Conservation (phyloP, 2,888 invertebrate species). For the Acanthosoma haemorrhoidale region DNA sequence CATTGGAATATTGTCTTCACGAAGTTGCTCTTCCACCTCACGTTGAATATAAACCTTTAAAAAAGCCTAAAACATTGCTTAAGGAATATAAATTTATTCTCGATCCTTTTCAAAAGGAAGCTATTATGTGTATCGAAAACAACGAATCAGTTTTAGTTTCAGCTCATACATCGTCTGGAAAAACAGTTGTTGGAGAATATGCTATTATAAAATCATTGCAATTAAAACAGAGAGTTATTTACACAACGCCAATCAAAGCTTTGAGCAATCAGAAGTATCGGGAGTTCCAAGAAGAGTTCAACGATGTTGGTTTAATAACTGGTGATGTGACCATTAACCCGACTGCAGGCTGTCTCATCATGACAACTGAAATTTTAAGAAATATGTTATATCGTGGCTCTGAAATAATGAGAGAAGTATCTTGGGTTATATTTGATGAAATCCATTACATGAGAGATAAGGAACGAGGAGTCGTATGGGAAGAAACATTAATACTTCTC, state of each 20-base stretch:
- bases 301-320: conserved; percentile 96
- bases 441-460: conserved; percentile 99
- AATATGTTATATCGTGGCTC: conserved; percentile 98
- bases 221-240: conserved; percentile 95
- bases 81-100: conserved; percentile 91
- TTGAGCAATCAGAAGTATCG: conserved; percentile 98
- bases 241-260: conserved; percentile 99
- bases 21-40: conserved; percentile 92
- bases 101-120: conserved; percentile 97
- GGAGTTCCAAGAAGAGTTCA: conserved; percentile 94
- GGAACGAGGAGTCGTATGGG: conserved; percentile 99
- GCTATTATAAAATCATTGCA: conserved; percentile 91
- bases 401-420: conserved; percentile 98
- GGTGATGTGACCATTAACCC: conserved; percentile 99
- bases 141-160: conserved; percentile 97
- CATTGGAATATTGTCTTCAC: conserved; percentile 89
- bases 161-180: conserved; percentile 98
- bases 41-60: conserved; percentile 65
- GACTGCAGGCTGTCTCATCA: conserved; percentile 93
- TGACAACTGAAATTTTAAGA: conserved; percentile 99
- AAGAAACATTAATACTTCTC: conserved; percentile 93
- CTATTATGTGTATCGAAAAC: conserved; percentile 93
- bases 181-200: conserved; percentile 99
- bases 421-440: conserved; percentile 99
- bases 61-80: conserved; percentile 60